Conservation (phyloP, 2,797 vertebrate genomes). For the Potorous gilbertii region DNA sequence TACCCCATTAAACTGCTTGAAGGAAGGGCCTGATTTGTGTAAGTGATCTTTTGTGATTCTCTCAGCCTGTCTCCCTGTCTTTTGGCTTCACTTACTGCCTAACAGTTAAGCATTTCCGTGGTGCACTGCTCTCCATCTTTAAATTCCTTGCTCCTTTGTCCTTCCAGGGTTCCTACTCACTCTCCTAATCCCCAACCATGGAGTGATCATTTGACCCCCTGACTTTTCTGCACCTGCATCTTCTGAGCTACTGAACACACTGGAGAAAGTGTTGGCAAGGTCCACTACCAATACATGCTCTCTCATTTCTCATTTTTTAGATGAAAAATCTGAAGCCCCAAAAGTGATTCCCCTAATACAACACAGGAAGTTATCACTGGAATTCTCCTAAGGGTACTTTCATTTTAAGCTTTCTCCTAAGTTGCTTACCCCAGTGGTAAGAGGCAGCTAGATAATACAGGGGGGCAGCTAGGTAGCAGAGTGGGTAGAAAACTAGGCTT, state of each 20-base stretch:
- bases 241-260: background rate
- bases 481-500: background rate
- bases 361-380: background rate
- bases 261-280: background rate
- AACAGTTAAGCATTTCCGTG: background rate
- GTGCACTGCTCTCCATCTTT: background rate
- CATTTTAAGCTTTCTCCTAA: background rate
- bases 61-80: background rate
- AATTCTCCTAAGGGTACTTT: background rate
- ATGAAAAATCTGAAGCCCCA: background rate
- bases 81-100: background rate
- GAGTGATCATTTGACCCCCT: background rate
- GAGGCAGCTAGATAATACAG: background rate
- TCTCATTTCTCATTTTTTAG: background rate
- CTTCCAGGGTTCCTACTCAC: background rate
- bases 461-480: background rate
- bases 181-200: background rate
- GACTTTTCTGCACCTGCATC: background rate
- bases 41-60: background rate
- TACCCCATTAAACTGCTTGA: background rate
- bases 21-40: background rate
- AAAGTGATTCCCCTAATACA: background rate
- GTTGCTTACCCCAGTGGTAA: background rate
- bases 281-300: background rate
- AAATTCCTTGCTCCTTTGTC: background rate